Evolutionary conservation across 2,797 vertebrate species (phyloP), one percentile per base, ranked within the genome.

Genomic region (Chaunax sp.): DNA sequence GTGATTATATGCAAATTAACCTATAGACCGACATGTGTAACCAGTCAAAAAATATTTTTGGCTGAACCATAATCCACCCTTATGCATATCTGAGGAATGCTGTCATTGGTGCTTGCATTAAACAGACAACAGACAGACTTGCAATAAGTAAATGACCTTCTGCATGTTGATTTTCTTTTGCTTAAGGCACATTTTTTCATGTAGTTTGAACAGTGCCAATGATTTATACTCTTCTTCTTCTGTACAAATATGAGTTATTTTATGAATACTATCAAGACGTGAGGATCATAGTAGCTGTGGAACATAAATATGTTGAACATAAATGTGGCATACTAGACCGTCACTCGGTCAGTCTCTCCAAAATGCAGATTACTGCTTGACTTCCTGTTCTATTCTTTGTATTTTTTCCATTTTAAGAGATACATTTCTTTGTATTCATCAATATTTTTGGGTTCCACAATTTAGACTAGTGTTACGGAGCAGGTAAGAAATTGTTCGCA

Each of bases 111-210:
- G 55, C 67, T 64, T 14, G 20, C 44, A 46, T 69, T 46, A 58
- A 75, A 58, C 25, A 38, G 57, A 64, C 56, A 70, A 52, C 38
- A 77, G 25, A 53, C 44, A 25, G 75, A 77, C 64, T 58, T 14
- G 45, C 64, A 82, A 49, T 75, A 75, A 71, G 67, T 74, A 78
- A 84, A 80, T 74, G 67, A 69, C 67, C 77, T 78, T 62, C 66
- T 68, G 61, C 70, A 66, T 60, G 84, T 55, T 53, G 55, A 76
- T 70, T 77, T 60, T 22, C 16, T 78, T 63, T 64, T 56, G 64
- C 77, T 77, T 35, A 35, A 26, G 63, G 23, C 53, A 61, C 41
- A 38, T 74, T 74, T 54, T 69, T 78, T 84, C 62, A 77, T 76
- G 80, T 45, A 30, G 67, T 81, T 65, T 71, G 14, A 86, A 66